These are phyloP conservation scores for Gryon sp. DNA, from an alignment of 1,140 invertebrate species.

Conservation along the genomic window DNA sequence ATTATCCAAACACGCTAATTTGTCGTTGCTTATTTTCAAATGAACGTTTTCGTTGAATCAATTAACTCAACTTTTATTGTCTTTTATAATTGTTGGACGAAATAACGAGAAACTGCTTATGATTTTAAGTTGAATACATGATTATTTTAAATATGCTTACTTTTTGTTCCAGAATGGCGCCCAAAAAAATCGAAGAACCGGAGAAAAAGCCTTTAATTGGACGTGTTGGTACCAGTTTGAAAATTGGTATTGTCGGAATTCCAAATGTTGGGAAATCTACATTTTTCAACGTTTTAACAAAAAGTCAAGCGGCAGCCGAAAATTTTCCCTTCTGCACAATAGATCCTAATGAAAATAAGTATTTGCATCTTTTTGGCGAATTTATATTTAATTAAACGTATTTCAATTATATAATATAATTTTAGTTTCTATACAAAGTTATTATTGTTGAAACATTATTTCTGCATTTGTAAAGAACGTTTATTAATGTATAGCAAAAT, in stretches of 20 bases:
- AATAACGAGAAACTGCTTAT: not conserved
- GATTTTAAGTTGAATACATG: too few species aligned
- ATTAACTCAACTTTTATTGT: slow-evolving; percentile 1
- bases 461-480: too few species aligned
- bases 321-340: slow-evolving; percentile 99
- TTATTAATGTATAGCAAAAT: too few species aligned
- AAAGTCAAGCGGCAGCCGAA: slow-evolving; percentile 96
- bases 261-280: slow-evolving; percentile 99
- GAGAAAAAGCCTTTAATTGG: slow-evolving; percentile 96
- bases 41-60: slow-evolving; percentile 22
- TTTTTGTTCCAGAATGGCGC: slow-evolving; percentile 86
- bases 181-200: slow-evolving; percentile 95
- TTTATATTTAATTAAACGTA: too few species aligned
- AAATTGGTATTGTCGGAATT: slow-evolving; percentile 96
- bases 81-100: not conserved
- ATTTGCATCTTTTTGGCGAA: slow-evolving; percentile 80
- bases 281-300: slow-evolving; percentile 99
- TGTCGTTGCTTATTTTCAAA: slow-evolving; percentile 10
- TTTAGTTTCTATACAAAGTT: too few species aligned
- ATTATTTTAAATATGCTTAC: too few species aligned
- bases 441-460: too few species aligned
- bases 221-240: slow-evolving; percentile 97
- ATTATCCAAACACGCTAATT: slow-evolving; percentile 35
- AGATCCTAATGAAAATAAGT: slow-evolving; percentile 99
- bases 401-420: too few species aligned